Evolutionary conservation across 2,113 vertebrate species (phyloP).

Genomic region (Cnemophilus loriae): DNA sequence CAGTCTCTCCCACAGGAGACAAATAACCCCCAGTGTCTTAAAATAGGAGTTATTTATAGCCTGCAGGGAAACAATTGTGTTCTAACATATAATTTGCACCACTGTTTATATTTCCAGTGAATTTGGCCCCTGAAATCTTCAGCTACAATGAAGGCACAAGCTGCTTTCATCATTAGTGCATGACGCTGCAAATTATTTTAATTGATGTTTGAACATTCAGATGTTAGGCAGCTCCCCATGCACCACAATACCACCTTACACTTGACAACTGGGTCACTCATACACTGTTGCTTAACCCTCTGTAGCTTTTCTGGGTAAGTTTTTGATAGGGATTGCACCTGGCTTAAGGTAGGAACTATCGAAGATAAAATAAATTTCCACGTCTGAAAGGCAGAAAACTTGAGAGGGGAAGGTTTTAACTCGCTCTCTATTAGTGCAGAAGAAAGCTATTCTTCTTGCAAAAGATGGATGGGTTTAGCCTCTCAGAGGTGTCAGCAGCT

Average conservation of each 20-base stretch:
- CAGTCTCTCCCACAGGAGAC: constrained; percentile 19
- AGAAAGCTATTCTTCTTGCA: neutral
- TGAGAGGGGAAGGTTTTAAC: neutral
- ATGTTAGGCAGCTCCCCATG: neutral
- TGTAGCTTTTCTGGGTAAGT: neutral
- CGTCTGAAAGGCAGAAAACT: fast-evolving
- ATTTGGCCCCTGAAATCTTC: constrained; percentile 14
- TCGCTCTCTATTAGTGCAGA: neutral
- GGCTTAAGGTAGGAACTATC: neutral
- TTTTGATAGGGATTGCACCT: neutral
- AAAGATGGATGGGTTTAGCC: neutral
- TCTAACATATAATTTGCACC: constrained; percentile 20
- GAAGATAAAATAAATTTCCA: neutral
- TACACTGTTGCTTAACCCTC: neutral
- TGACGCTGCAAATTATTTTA: neutral
- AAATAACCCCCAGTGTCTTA: constrained; percentile 21
- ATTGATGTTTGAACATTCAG: neutral
- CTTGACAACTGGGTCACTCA: neutral
- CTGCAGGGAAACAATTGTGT: neutral
- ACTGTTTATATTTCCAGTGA: neutral
- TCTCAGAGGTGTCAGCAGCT: neutral
- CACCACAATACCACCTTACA: neutral
- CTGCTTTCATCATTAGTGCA: neutral
- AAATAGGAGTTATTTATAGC: constrained; percentile 49
- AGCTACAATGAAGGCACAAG: neutral